A percentile compares a stretch with the other conserved stretches of the same genome.
phyloP scores from a whole-genome alignment of 2,113 vertebrate genomes.

The Leuciscus idus region DNA sequence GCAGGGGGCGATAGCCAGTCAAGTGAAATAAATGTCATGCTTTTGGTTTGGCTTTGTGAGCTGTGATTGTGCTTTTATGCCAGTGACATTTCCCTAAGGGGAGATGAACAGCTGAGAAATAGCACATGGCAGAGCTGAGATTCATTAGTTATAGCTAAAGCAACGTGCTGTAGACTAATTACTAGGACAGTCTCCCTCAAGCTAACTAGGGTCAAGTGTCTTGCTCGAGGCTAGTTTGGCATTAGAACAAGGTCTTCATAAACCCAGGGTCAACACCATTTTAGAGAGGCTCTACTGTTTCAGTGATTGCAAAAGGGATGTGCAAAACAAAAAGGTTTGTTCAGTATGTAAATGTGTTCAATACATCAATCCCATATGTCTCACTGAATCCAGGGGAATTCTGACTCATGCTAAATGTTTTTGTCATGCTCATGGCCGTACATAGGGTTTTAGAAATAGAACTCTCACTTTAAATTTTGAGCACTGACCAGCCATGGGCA shows the following conservation, averaged over 20 bases:
- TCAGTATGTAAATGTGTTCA: not conserved
- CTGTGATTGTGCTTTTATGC: constrained; percentile 22
- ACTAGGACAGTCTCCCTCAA: constrained; percentile 40
- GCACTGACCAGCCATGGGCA: not conserved
- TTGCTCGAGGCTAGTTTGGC: not conserved
- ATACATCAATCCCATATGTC: not conserved
- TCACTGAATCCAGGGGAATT: not conserved
- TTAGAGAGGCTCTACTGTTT: constrained; percentile 2
- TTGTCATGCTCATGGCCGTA: not conserved
- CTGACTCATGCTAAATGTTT: not conserved
- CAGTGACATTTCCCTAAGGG: constrained; percentile 9
- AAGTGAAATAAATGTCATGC: constrained; percentile 25
- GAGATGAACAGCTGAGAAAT: not conserved
- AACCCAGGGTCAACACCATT: not conserved
- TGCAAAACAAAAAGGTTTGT: not conserved
- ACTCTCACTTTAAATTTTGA: not conserved
- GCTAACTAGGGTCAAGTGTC: constrained; percentile 5
- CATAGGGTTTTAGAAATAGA: not conserved
- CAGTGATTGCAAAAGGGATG: not conserved
- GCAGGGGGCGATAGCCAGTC: not conserved
- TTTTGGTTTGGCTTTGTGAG: constrained; percentile 27
- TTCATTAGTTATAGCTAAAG: constrained; percentile 19
- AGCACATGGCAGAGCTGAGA: constrained; percentile 14
- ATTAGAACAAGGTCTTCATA: constrained; percentile 1
- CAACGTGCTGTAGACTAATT: not conserved